Evolutionary conservation across 2,797 vertebrate genomes (phyloP).

Genomic region (Cryptoblepharus egeriae): DNA sequence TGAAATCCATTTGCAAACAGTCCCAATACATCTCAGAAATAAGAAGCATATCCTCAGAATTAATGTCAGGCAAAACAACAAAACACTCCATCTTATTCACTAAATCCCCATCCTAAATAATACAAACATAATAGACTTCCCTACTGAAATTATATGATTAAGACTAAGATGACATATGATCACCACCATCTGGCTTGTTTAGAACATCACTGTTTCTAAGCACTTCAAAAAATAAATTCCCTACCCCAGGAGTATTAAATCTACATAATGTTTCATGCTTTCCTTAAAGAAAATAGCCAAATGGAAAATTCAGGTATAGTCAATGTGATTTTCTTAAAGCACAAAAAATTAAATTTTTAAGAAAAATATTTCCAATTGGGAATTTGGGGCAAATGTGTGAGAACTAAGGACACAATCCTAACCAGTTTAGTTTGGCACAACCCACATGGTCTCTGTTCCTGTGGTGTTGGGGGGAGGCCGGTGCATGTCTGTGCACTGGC

Average conservation of each 20-base stretch:
- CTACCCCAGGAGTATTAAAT: not conserved
- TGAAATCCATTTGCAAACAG: not conserved
- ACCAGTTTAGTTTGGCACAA: no score
- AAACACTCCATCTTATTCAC: not conserved
- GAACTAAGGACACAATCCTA: no score
- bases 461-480: no score
- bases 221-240: not conserved
- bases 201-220: not conserved
- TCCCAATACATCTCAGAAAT: not conserved
- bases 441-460: no score
- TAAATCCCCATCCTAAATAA: not conserved
- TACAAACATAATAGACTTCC: not conserved
- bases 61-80: not conserved
- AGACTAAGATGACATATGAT: not conserved
- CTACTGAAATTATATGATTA: not conserved
- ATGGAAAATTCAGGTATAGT: not conserved
- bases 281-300: no score
- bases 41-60: not conserved
- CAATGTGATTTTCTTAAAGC: not conserved
- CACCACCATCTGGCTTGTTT: conserved; percentile 28
- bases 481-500: no score
- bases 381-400: not conserved
- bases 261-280: not conserved
- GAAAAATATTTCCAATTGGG: not conserved
- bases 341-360: no score